phyloP scores from a whole-genome alignment of 2,797 vertebrate genomes.

The Eulemur rubriventer region DNA sequence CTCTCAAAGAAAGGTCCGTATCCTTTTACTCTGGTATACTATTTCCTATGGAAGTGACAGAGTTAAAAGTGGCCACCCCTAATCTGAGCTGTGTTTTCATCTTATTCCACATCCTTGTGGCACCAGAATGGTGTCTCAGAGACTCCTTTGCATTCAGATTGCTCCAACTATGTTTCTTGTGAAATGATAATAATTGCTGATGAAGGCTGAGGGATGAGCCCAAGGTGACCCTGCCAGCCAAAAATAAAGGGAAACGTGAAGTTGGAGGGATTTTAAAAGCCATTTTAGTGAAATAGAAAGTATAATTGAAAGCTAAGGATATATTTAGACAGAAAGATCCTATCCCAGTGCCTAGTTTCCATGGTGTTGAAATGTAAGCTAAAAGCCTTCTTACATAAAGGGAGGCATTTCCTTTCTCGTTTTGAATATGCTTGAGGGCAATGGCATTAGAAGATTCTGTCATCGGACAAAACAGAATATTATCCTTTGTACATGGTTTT shows the following conservation, averaged over 20 bases:
- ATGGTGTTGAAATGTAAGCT: conserved; percentile 81
- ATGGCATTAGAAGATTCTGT: conserved; percentile 78
- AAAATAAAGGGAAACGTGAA: conserved; percentile 67
- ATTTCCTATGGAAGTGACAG: background rate
- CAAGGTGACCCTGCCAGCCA: conserved; percentile 63
- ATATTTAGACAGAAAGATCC: conserved; percentile 80
- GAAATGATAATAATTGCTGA: conserved; percentile 60
- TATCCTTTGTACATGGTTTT: conserved; percentile 59
- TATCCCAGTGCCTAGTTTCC: conserved; percentile 81
- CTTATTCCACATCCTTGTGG: background rate
- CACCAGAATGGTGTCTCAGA: conserved; percentile 26
- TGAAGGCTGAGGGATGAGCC: conserved; percentile 64
- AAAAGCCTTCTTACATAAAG: conserved; percentile 77
- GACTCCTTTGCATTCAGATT: conserved; percentile 24
- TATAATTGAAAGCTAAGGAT: conserved; percentile 75
- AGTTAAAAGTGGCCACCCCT: conserved; percentile 43
- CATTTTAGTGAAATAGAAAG: conserved; percentile 71
- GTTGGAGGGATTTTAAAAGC: conserved; percentile 54
- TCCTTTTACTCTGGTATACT: background rate
- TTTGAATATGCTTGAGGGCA: conserved; percentile 74
- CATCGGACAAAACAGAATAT: conserved; percentile 77
- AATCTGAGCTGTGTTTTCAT: conserved; percentile 53
- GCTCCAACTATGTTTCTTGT: conserved; percentile 42
- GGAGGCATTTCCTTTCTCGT: conserved; percentile 74
- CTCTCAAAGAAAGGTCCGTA: background rate